These are phyloP conservation scores for Agapostemon virescens DNA, from an alignment of 2,888 invertebrate species.

Conservation along the genomic window DNA sequence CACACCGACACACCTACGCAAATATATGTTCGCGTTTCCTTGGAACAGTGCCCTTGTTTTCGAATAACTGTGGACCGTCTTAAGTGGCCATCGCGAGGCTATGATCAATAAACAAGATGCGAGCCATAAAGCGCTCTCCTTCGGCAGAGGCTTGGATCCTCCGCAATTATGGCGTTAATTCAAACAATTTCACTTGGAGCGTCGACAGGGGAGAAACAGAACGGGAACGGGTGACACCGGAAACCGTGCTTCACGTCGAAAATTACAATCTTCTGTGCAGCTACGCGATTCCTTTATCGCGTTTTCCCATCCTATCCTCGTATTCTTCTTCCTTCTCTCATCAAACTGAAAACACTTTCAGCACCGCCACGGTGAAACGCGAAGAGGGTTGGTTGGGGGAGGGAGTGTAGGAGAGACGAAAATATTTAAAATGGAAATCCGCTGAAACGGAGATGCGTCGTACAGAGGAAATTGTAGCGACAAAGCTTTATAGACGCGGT, in stretches of 20 bases:
- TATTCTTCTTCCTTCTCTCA: background rate
- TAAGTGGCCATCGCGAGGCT: background rate
- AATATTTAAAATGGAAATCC: conserved; percentile 24
- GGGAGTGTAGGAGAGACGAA: no score
- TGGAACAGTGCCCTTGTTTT: conserved; percentile 18
- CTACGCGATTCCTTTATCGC: background rate
- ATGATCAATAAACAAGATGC: background rate
- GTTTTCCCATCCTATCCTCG: background rate
- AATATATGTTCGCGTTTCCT: conserved; percentile 22
- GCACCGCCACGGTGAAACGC: background rate
- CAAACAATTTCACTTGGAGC: conserved; percentile 3
- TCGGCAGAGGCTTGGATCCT: conserved; percentile 18
- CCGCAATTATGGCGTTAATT: conserved; percentile 41
- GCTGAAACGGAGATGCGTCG: background rate
- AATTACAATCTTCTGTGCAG: background rate
- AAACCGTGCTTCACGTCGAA: background rate
- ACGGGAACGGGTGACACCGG: background rate
- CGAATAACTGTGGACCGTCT: background rate
- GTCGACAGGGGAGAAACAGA: conserved; percentile 7
- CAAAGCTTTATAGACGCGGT: conserved; percentile 44
- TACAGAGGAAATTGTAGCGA: conserved; percentile 30
- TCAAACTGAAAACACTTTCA: background rate
- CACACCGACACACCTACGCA: conserved; percentile 21
- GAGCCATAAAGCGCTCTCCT: background rate
- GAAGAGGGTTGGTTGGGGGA: no score